Evolutionary conservation across 2,797 vertebrate genomes (phyloP), one percentile per base, ranked within the genome.

Genomic region (Triplophysa yarkandensis): DNA sequence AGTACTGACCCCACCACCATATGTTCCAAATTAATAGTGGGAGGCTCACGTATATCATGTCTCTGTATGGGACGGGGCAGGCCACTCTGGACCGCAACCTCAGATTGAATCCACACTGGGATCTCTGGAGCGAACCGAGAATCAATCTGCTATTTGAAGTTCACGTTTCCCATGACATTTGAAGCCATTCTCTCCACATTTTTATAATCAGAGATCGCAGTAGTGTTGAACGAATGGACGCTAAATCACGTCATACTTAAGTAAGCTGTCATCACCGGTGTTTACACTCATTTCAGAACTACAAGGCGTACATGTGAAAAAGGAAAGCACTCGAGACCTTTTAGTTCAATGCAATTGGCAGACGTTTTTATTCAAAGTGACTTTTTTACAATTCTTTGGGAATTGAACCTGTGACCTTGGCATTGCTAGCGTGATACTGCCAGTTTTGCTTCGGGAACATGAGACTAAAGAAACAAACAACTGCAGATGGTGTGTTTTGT

Each of bases 11-110:
- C n/a, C 76, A 30, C 19, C 54, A 27, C 39, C 76, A 78, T 72
- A 66, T 76, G 78, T 66, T 66, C 50, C 61, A 60, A 70, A 78
- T 72, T 57, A 66, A 69, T 50, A 60, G 43, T 19, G 28, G 23
- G 36, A 74, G 63, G 50, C 25, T 68, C 44, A 54, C 23, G 30
- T 64, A 66, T 17, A 55, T 79, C 68, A 65, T 50, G 34, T 23
- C 23, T 46, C 21, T 55, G 44, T 74, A 67, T 74, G n/a, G 48
- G 27, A 71, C 61, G 68, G 57, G 55, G 25, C 64, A 34, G 57
- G 65, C 23, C 44, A 10, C 69, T 52, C 39, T 58, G 63, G 50
- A 50, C 16, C 17, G 1, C 28, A 44, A 52, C 30, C 61, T 52
- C 60, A 4, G 11, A 68, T 70, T 21, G 36, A 30, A n/a, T 72